Base-by-base conservation (phyloP, 2,888 invertebrate genomes). In the Ceramica pisi region DNA sequence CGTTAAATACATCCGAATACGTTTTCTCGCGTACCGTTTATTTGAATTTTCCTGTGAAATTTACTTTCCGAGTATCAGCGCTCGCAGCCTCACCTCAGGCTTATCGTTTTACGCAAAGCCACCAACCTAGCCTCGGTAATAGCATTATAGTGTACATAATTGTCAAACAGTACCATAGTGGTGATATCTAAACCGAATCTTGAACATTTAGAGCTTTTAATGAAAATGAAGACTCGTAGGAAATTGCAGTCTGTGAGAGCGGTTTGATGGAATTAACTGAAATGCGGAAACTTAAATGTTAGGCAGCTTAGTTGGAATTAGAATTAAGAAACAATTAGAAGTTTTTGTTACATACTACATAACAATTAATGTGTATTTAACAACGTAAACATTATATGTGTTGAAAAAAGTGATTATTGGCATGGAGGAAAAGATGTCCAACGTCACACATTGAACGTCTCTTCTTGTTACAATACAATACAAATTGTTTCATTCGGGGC, bases 41-140 rank as follows among this genome's bases (percentile, higher is more conserved):
- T 93, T 93, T 90, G 89, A 93, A 93, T 90, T 93, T 92, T 86
- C 87, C 87, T 81, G 81, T 64, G 35, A 70, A 79, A 75, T 77
- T 74, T 80, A 71, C 72, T 83, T 84, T 81, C 78, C 46, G 61
- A 67, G 79, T 86, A 85, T 85, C 82, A 78, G 76, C 80, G 83
- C 82, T 86, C 83, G 82, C 75, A 75, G 73, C 59, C 51, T 67
- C 72, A 78, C 72, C 80, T 78, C 71, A 76, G 63, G 67, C 72
- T 83, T 75, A 74, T 81, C 76, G 80, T 85, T 88, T 80, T 78
- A 82, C 78, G 77, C 78, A 83, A 78, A 83, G 68, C 79, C 69
- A 75, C 78, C 82, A 80, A 74, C 78, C 74, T 74, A 72, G 78
- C 81, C 65, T 71, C 75, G 65, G 83, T 78, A 80, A 78, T 67